Base-by-base conservation (phyloP, 2,797 vertebrate genomes). In the Pyrocephalus nanus region DNA sequence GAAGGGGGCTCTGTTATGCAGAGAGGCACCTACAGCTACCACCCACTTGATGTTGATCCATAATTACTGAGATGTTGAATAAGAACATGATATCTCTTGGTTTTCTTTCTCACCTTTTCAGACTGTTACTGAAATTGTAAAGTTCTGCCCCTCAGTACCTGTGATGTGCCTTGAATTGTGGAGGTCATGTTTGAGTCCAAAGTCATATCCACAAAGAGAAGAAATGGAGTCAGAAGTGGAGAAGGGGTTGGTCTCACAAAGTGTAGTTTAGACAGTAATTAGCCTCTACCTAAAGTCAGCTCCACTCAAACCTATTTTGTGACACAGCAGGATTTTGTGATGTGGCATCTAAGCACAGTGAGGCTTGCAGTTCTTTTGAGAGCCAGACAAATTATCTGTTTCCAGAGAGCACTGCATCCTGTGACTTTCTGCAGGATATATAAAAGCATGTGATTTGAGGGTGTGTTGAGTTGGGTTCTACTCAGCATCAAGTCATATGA, bases 381-480 rank as follows among this genome's bases (percentile, higher is more conserved):
- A 80, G 38, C 47, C 43, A 47, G 69, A 61, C 64, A 77, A 67
- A 65, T 58, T 8, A 14, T 43, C 8, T 91, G 15, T 86, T 92
- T 78, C 51, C 76, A 84, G 83, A 77, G 86, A 82, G 30, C 50
- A 14, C 65, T 71, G 43, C 47, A 91, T 94, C 86, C 88, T 38
- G 78, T 85, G 88, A 90, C 87, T 89, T 78, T 88, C 95, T 93
- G 84, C 87, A 70, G 88, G 94, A 95, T 93, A 45, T 94, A 42
- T 88, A 91, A 92, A 92, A 96, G 13, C 83, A 91, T 92, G 26
- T 88, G 96, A 96, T 90, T 97, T 73, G 27, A 14, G 53, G 32
- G 6, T 30, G 32, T 29, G 10, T 69, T 34, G 17, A 4, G 1
- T 26, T 26, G 23, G 40, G 27, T 2, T 13, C 34, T 71, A 74